phyloP scores from a whole-genome alignment of 2,888 invertebrate species.

The Himalopsyche anomala region DNA sequence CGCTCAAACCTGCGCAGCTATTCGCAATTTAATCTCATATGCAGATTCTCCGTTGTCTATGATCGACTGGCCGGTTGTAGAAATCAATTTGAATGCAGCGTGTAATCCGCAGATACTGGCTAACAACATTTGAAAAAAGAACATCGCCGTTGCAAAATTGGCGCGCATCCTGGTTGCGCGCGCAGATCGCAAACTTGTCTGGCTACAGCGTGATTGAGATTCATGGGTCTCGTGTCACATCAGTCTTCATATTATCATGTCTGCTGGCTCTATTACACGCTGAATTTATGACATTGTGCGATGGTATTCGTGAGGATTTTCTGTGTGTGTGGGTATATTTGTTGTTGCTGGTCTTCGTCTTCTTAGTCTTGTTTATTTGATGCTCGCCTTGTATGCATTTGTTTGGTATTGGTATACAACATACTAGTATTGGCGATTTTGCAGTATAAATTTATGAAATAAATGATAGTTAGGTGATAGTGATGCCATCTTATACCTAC shows the following conservation, averaged over 20 bases:
- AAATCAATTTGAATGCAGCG: conserved; percentile 34
- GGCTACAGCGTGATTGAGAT: conserved; percentile 64
- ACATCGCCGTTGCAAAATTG: conserved; percentile 30
- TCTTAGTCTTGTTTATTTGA: conserved; percentile 34
- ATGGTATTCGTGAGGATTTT: conserved; percentile 51
- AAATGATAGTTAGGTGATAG: conserved; percentile 11
- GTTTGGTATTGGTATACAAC: conserved; percentile 28
- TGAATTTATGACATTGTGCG: conserved; percentile 64
- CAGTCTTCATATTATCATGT: conserved; percentile 66
- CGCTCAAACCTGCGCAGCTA: conserved; percentile 16
- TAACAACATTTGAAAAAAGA: conserved; percentile 36
- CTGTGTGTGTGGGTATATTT: conserved; percentile 49
- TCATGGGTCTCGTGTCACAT: conserved; percentile 65
- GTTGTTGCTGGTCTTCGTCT: conserved; percentile 31
- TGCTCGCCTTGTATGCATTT: conserved; percentile 24
- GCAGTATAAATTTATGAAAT: conserved; percentile 34
- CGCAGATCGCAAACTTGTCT: conserved; percentile 26
- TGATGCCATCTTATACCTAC: background rate
- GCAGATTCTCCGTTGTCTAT: conserved; percentile 39
- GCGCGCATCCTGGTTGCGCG: conserved; percentile 34
- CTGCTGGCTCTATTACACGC: conserved; percentile 65
- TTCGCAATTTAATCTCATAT: conserved; percentile 21
- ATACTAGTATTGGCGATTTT: background rate
- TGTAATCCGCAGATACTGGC: conserved; percentile 34
- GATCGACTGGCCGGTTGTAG: conserved; percentile 49